Conservation (phyloP, 2,797 vertebrate genomes). For the Clarias pachynema region DNA sequence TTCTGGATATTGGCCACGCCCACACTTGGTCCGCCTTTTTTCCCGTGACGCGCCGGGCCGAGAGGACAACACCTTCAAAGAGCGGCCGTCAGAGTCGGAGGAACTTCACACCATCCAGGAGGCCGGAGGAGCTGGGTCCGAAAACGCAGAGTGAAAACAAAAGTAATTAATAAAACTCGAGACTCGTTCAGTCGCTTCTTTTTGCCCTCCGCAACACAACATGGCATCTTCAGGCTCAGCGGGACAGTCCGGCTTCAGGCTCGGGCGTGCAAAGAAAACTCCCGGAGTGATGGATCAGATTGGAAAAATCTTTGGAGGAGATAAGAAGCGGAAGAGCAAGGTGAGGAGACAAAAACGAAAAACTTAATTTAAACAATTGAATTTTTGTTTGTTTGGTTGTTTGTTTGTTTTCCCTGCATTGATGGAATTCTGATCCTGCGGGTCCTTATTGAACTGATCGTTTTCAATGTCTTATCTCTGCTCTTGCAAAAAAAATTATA, state of each 20-base stretch:
- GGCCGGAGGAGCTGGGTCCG: constrained; percentile 81
- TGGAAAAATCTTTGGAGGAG: constrained; percentile 95
- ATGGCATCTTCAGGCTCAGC: constrained; percentile 93
- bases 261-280: constrained; percentile 87
- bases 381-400: neutral
- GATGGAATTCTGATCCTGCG: neutral
- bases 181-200: constrained; percentile 48
- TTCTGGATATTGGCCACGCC: constrained; percentile 85
- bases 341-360: constrained; percentile 79
- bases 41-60: constrained; percentile 99
- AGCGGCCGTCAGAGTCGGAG: constrained; percentile 96
- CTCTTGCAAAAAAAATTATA: neutral
- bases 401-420: neutral
- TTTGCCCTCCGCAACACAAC: constrained; percentile 57
- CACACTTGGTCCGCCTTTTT: constrained; percentile 99
- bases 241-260: constrained; percentile 82
- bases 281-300: constrained; percentile 93
- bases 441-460: constrained; percentile 7
- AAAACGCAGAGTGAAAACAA: constrained; percentile 88
- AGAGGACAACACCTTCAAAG: constrained; percentile 99
- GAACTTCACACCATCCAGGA: constrained; percentile 98
- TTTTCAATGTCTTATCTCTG: neutral
- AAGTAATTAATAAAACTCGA: constrained; percentile 59
- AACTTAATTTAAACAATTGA: neutral
- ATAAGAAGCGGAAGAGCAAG: constrained; percentile 97